Evolutionary conservation across 64 coral and sea anemone genomes (phyloP).

Genomic region (Porites lutea): DNA sequence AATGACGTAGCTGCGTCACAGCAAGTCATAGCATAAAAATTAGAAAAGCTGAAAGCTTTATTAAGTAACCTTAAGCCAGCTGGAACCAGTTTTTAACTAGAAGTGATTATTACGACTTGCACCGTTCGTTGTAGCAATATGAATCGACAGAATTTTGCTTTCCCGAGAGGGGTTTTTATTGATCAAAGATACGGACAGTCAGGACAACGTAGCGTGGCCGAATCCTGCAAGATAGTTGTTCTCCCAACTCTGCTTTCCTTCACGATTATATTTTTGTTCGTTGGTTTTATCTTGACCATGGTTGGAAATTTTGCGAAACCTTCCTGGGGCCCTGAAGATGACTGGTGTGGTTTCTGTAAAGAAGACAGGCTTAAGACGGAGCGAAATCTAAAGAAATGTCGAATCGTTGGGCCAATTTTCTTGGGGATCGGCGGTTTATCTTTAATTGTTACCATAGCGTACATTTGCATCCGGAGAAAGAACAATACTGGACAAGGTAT

Average conservation of each 20-base stretch:
- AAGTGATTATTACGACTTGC: too few relatives aligned
- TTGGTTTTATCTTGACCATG: conserved; percentile 45
- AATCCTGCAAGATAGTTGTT: background rate
- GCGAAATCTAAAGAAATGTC: conserved; percentile 43
- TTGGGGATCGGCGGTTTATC: conserved; percentile 1
- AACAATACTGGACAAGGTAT: background rate
- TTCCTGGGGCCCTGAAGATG: conserved; percentile 23
- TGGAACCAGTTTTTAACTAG: too few relatives aligned
- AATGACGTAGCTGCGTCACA: too few relatives aligned
- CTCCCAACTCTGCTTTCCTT: background rate
- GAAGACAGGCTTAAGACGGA: conserved; percentile 20
- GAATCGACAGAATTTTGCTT: background rate
- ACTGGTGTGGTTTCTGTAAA: conserved; percentile 50
- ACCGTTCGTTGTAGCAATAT: background rate
- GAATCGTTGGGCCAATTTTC: conserved; percentile 46
- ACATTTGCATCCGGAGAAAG: background rate
- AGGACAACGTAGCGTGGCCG: background rate
- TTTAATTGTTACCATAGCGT: background rate
- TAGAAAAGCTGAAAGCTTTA: too few relatives aligned
- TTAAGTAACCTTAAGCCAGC: too few relatives aligned
- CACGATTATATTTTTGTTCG: conserved; percentile 7
- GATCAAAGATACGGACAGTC: background rate
- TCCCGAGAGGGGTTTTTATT: background rate
- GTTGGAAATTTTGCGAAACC: conserved; percentile 42
- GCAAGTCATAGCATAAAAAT: too few relatives aligned